Base-by-base conservation (phyloP, 2,797 vertebrate genomes). In the Myoxocephalus aenaeus region DNA sequence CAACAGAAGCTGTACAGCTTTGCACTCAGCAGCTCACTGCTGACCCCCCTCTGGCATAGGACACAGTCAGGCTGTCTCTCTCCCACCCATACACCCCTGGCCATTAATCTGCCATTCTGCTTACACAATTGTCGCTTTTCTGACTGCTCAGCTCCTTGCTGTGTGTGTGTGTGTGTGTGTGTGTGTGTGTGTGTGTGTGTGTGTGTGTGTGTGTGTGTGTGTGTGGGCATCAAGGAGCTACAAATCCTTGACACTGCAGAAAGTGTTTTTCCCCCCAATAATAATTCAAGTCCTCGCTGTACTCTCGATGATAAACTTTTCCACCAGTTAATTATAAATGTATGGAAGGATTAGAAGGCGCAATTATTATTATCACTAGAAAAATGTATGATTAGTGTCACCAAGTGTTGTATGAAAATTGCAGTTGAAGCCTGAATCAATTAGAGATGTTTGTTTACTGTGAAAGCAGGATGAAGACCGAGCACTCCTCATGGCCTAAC, bases 301-400 rank as follows among this genome's bases (percentile, higher is more conserved):
- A 74, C 79, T 85, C 17, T 1, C 14, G 51, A 70, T 77, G 88
- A 93, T 92, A 92, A 91, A 88, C 82, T 83, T 80, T 82, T 72
- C 74, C 68, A 73, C 81, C 83, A 86, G 87, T 87, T 93, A 93
- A 94, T 93, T 92, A 86, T 77, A 80, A 93, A 90, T 85, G 74
- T 90, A 87, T 90, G 88, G 79, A 72, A 42, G 90, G 91, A 93
- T 94, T 93, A 89, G 84, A 58, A 8, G 77, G 85, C 40, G 75
- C 86, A 86, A 90, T 93, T 92, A 92, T 87, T 88, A 87, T 92
- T 90, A 92, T 93, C 91, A 85, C 61, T 66, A 50, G 66, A 79
- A 87, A 87, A 87, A 91, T 84, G 50, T 86, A 90, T 75, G 85
- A 91, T 85, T 87, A 83, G 81, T 84, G 86, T 91, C 82, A 87